Base-by-base conservation (phyloP, 2,888 invertebrate genomes). In the Leptopilina myrica region DNA sequence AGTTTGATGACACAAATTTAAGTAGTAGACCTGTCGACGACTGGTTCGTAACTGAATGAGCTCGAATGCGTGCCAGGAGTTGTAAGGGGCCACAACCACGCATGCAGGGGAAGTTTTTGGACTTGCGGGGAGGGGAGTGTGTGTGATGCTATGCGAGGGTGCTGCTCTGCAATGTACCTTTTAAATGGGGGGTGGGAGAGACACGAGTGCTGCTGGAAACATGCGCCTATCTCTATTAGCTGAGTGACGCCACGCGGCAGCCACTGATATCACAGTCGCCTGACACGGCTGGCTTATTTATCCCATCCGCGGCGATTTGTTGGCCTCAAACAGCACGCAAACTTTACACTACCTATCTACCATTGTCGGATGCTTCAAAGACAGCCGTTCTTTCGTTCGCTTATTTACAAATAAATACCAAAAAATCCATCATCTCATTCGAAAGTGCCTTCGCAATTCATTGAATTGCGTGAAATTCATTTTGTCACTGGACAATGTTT, bases 21-120 rank as follows among this genome's bases (percentile, higher is more conserved):
- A n/a, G 15, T 20, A 20, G 62, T 86, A 87, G 86, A 85, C 88
- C 87, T 90, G 89, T 88, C 90, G 90, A 88, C 91, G 91, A 90
- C 88, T 87, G 88, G 89, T 88, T 90, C 88, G 90, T 90, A 90
- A 91, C 91, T 90, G 89, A 91, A 89, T 91, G 88, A 84, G 84
- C 81, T 77, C 86, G 90, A 89, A 90, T 90, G 91, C 90, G 90
- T 90, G 87, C 87, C 85, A 88, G 86, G 87, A 88, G 89, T 90
- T 87, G 89, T 90, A 90, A 90, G 90, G 89, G 90, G 88, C 84
- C 86, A 84, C 85, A 86, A 86, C 85, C 87, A 90, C 90, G 91
- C 91, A 91, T 89, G 90, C 90, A 90, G 91, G 91, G 91, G 91
- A 91, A 91, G 89, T 89, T 89, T 90, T 89, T 86, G 89, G 87